Conservation (phyloP, 1,140 invertebrate species). For the Ylistrum balloti region DNA sequence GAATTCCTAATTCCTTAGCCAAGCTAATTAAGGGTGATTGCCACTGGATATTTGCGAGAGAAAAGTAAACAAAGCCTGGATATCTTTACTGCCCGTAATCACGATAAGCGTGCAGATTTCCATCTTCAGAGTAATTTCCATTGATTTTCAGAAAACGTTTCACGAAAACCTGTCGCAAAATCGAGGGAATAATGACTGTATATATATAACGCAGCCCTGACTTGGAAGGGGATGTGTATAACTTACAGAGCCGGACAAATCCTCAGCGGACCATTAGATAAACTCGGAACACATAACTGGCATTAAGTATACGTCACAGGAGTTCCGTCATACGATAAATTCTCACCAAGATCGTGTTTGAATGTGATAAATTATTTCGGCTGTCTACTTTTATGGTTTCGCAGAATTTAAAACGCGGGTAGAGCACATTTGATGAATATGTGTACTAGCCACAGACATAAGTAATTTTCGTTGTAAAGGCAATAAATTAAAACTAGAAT, state of each 20-base stretch:
- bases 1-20: neutral
- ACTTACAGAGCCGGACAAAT: slow-evolving; percentile 13
- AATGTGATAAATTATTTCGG: neutral
- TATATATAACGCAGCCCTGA: neutral
- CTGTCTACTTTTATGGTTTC: neutral
- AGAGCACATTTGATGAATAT: neutral
- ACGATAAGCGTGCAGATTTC: slow-evolving; percentile 17
- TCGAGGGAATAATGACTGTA: neutral
- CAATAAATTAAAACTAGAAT: neutral
- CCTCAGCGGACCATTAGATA: slow-evolving; percentile 21
- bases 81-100: neutral
- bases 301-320: neutral
- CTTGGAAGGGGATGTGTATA: neutral
- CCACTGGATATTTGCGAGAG: neutral
- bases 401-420: neutral
- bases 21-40: neutral
- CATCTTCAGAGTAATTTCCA: slow-evolving; percentile 34
- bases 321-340: neutral
- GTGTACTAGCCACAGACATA: neutral
- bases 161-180: neutral
- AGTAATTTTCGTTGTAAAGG: neutral
- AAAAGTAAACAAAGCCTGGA: neutral
- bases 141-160: slow-evolving; percentile 4
- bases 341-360: neutral
- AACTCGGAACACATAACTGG: neutral